Evolutionary conservation across 1,140 invertebrate genomes (phyloP), one percentile per base, ranked within the genome.

Genomic region (Drosophila equinoxialis): DNA sequence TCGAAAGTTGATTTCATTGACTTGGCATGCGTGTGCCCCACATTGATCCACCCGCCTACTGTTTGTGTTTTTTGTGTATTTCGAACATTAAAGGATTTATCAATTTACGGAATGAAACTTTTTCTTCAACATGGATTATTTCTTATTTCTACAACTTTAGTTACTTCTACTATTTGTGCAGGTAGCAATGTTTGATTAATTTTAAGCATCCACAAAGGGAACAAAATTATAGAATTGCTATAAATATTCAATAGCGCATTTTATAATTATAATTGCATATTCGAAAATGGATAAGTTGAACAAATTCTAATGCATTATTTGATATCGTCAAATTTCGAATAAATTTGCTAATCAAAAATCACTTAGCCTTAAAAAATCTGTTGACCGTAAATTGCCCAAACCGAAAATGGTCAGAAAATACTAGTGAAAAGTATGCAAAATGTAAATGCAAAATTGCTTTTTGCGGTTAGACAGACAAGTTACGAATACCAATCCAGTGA

Each of bases 81-180:
- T 60, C 48, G 3, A 55, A 78, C 74, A 89, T 89, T 89, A 84
- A 89, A 89, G 84, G 84, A 84, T 89, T 89, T 89, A 89, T 81
- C 80, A 84, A 89, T 80, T 89, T 83, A 74, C 79, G 76, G 72
- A 71, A 87, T 68, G 70, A 71, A 87, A 79, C 26, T 70, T 80
- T 33, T 37, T 73, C 70, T 65, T 57, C 68, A 69, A 64, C 26
- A 42, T 26, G 59, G 48, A 62, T 77, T 51, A 11, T 0, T n/a
- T 2, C 39, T n/a, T n/a, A 67, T 63, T 71, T 71, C 85, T 71
- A 73, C 65, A 45, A 60, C 60, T 70, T 26, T 14, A 35, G 51
- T 67, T 74, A 41, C 45, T 57, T 65, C 62, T 58, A 30, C 30
- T 30, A 30, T 30, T 0, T 0, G 30, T 6, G 0, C 30, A 30